These are phyloP conservation scores for Luscinia megarhynchos DNA, from an alignment of 2,797 vertebrate species.

Conservation along the genomic window DNA sequence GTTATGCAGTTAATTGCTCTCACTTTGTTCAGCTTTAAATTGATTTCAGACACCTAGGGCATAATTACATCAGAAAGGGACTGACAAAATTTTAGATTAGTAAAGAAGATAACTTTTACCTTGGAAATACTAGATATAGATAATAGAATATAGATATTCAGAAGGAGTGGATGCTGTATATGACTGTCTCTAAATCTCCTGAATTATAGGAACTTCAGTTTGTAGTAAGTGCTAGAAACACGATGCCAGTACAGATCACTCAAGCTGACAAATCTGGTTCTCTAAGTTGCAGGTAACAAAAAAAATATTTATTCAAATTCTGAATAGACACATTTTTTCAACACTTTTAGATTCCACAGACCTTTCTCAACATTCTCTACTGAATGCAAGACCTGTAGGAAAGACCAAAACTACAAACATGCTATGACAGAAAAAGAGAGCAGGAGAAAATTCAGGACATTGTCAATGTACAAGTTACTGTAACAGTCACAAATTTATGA, in stretches of 20 bases:
- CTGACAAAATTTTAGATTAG: neutral
- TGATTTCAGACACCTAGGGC: neutral
- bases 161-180: neutral
- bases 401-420: neutral
- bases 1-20: neutral
- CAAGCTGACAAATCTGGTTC: neutral
- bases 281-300: neutral
- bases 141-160: neutral
- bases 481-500: neutral
- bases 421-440: neutral
- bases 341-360: neutral
- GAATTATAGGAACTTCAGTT: neutral
- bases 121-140: neutral
- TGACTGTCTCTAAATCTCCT: neutral
- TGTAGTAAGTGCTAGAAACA: neutral
- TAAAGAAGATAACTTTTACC: neutral
- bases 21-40: neutral
- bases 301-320: neutral
- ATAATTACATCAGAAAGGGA: neutral
- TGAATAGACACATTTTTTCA: neutral
- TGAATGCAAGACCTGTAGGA: neutral
- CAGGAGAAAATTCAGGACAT: neutral
- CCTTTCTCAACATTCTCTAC: neutral
- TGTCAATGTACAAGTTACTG: neutral
- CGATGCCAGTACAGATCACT: neutral